phyloP scores from a whole-genome alignment of 1,140 invertebrate species.

The Leptopilina boulardi region DNA sequence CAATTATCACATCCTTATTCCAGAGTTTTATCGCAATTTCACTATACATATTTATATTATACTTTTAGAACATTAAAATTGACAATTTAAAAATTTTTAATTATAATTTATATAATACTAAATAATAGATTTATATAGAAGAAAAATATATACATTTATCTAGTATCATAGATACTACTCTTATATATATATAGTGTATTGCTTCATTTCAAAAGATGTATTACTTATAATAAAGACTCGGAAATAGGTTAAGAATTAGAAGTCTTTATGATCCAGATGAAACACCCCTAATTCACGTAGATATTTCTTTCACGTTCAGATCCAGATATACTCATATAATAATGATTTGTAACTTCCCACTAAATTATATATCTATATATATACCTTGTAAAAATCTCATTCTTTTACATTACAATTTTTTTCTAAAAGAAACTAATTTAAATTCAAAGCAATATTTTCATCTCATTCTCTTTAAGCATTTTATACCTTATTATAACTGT shows the following conservation, averaged over 20 bases:
- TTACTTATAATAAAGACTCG: slow-evolving; percentile 7
- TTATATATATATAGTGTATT: slow-evolving; percentile 1
- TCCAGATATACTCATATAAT: slow-evolving; percentile 19
- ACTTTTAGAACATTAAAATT: slow-evolving; percentile 42
- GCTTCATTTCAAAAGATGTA: slow-evolving; percentile 33
- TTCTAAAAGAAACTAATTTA: neutral
- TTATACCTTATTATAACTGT: neutral
- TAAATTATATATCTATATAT: neutral
- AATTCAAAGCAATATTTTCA: neutral
- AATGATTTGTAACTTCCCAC: slow-evolving; percentile 39
- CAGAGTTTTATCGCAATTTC: slow-evolving; percentile 26
- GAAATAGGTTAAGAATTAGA: slow-evolving; percentile 31
- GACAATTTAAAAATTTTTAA: slow-evolving; percentile 39
- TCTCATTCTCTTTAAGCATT: neutral
- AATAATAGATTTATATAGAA: slow-evolving; percentile 41
- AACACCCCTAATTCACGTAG: neutral
- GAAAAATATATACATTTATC: slow-evolving; percentile 43
- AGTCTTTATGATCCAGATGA: slow-evolving; percentile 32
- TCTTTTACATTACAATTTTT: neutral
- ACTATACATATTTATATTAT: slow-evolving; percentile 26
- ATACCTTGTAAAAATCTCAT: neutral
- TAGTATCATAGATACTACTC: neutral
- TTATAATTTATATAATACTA: slow-evolving; percentile 38
- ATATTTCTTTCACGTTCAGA: slow-evolving; percentile 26
- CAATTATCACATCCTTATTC: slow-evolving; percentile 37